Evolutionary conservation across 2,888 invertebrate genomes (phyloP).

Genomic region (Andricus curvator): DNA sequence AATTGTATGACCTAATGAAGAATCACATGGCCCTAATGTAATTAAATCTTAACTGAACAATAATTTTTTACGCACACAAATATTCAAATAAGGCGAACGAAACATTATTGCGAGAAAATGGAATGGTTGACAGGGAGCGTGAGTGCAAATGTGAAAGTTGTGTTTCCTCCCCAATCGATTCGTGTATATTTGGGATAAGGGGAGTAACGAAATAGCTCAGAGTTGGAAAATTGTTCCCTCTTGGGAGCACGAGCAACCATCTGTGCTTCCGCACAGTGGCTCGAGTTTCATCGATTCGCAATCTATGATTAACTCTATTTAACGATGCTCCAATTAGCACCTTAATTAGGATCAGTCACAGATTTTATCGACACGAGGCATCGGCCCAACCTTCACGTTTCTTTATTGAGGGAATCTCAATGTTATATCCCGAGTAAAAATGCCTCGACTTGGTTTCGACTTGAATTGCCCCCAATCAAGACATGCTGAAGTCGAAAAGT

Average conservation of each 20-base stretch:
- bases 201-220: conserved; percentile 11
- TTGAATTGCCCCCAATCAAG: too few species aligned
- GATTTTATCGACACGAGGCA: neutral
- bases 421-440: too few species aligned
- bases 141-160: neutral
- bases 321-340: conserved; percentile 48
- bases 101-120: too few species aligned
- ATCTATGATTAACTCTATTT: conserved; percentile 44
- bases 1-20: too few species aligned
- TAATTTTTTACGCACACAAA: too few species aligned
- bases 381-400: neutral
- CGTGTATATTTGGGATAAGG: neutral
- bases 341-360: conserved; percentile 46
- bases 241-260: neutral
- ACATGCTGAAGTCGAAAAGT: too few species aligned
- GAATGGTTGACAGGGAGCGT: too few species aligned
- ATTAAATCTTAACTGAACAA: too few species aligned
- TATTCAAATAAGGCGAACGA: too few species aligned
- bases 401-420: neutral
- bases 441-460: too few species aligned
- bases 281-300: conserved; percentile 32
- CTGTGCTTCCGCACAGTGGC: neutral
- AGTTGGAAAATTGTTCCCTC: conserved; percentile 28
- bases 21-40: too few species aligned
- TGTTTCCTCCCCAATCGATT: conserved; percentile 6